These are phyloP conservation scores for Hirundo rustica DNA, from an alignment of 2,797 vertebrate genomes.

Conservation along the genomic window DNA sequence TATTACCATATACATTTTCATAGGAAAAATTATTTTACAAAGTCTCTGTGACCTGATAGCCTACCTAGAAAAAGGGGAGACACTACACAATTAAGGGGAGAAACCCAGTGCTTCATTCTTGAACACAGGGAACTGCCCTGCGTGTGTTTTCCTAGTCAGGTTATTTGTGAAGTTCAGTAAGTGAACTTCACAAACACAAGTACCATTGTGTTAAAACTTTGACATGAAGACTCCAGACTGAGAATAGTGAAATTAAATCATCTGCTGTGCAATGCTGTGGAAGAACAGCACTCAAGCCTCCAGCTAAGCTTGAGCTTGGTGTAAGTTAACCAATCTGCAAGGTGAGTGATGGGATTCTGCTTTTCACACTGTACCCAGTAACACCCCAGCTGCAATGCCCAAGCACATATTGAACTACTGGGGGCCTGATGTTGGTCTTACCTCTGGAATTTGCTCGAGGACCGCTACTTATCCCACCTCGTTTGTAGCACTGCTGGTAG, in stretches of 20 bases:
- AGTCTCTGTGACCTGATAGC: neutral
- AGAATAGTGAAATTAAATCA: neutral
- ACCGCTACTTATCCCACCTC: slow-evolving; percentile 75
- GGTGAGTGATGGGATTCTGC: neutral
- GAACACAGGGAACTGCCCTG: neutral
- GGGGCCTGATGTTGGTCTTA: slow-evolving; percentile 51
- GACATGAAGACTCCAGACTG: neutral
- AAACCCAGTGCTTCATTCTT: neutral
- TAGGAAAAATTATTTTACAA: neutral
- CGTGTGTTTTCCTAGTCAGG: neutral
- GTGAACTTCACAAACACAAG: neutral
- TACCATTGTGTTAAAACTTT: neutral
- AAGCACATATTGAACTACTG: neutral
- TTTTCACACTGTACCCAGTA: neutral
- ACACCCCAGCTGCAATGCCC: neutral
- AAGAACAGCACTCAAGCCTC: neutral
- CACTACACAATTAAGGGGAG: neutral
- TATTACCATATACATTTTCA: neutral
- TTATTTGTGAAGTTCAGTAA: neutral
- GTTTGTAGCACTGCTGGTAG: slow-evolving; percentile 85
- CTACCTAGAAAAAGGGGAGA: neutral
- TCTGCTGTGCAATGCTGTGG: neutral
- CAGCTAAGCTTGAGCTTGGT: neutral
- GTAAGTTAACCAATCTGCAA: too few relatives aligned
- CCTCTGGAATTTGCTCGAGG: slow-evolving; percentile 84